Evolutionary conservation across 2,888 invertebrate species (phyloP).

Genomic region (Ligdia adustata): DNA sequence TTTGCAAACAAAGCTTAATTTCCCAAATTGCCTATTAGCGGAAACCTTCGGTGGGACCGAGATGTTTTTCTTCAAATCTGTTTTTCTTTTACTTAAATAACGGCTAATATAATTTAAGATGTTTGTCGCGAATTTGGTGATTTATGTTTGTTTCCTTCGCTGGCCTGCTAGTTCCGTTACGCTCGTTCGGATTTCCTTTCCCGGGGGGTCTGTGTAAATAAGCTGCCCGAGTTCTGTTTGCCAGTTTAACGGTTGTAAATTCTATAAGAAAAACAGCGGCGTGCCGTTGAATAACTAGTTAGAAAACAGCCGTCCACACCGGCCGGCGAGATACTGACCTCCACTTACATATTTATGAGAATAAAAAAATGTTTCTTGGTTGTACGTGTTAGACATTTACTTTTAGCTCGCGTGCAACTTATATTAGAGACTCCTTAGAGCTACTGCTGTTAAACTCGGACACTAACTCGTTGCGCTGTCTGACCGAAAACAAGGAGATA

Average conservation of each 20-base stretch:
- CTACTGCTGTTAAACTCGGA: neutral
- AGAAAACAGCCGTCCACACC: slow-evolving; percentile 14
- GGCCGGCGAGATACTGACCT: slow-evolving; percentile 45
- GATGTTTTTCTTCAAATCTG: slow-evolving; percentile 51
- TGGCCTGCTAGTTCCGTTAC: slow-evolving; percentile 58
- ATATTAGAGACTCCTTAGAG: too few species aligned
- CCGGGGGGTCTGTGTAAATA: slow-evolving; percentile 70
- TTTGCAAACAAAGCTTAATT: slow-evolving; percentile 58
- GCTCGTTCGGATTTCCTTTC: slow-evolving; percentile 70
- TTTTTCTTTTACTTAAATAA: slow-evolving; percentile 65
- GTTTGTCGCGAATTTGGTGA: slow-evolving; percentile 72
- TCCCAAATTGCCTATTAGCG: slow-evolving; percentile 58
- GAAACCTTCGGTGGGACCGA: slow-evolving; percentile 50
- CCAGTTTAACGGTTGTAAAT: slow-evolving; percentile 72
- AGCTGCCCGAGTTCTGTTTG: slow-evolving; percentile 68
- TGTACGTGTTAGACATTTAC: slow-evolving; percentile 32
- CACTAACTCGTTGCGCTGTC: too few species aligned
- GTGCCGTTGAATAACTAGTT: slow-evolving; percentile 22
- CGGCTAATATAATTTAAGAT: slow-evolving; percentile 60
- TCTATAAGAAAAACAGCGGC: slow-evolving; percentile 60
- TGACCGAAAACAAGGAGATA: too few species aligned
- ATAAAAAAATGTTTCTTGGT: slow-evolving; percentile 36
- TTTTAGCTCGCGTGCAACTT: slow-evolving; percentile 20
- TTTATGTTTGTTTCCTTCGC: slow-evolving; percentile 71
- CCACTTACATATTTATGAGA: slow-evolving; percentile 66